phyloP scores from a whole-genome alignment of 1,140 invertebrate genomes.

The Tetranychus cinnabarinus region DNA sequence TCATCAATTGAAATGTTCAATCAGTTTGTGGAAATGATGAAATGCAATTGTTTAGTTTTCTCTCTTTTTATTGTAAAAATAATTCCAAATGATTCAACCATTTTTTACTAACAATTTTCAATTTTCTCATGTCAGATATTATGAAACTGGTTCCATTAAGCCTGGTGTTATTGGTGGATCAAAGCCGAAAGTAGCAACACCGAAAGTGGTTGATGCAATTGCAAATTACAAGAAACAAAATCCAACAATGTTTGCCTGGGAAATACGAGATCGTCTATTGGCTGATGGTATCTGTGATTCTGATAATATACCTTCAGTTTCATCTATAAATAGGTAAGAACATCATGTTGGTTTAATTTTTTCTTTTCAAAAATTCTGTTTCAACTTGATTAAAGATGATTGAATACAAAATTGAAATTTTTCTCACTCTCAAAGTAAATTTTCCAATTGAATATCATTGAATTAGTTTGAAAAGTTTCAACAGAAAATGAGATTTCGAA shows the following conservation, averaged over 20 bases:
- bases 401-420: too few species aligned
- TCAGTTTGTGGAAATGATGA: too few species aligned
- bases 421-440: too few species aligned
- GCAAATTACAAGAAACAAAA: slow-evolving; percentile 95
- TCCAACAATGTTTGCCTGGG: slow-evolving; percentile 99
- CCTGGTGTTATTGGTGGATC: slow-evolving; percentile 96
- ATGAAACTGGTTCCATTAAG: slow-evolving; percentile 95
- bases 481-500: too few species aligned
- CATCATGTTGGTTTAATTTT: background rate
- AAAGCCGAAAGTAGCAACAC: slow-evolving; percentile 97
- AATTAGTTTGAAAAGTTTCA: too few species aligned
- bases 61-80: too few species aligned
- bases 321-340: slow-evolving; percentile 89
- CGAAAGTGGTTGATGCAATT: slow-evolving; percentile 91
- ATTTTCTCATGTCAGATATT: slow-evolving; percentile 42
- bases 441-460: too few species aligned
- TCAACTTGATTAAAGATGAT: too few species aligned
- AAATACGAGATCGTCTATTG: slow-evolving; percentile 85
- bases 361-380: background rate
- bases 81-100: too few species aligned
- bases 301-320: slow-evolving; percentile 95
- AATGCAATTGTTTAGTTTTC: too few species aligned
- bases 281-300: slow-evolving; percentile 91
- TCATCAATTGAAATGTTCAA: too few species aligned
- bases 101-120: too few species aligned